Evolutionary conservation across 2,888 invertebrate species (phyloP), one percentile per base, ranked within the genome.

Genomic region (Scaptomyza flava): DNA sequence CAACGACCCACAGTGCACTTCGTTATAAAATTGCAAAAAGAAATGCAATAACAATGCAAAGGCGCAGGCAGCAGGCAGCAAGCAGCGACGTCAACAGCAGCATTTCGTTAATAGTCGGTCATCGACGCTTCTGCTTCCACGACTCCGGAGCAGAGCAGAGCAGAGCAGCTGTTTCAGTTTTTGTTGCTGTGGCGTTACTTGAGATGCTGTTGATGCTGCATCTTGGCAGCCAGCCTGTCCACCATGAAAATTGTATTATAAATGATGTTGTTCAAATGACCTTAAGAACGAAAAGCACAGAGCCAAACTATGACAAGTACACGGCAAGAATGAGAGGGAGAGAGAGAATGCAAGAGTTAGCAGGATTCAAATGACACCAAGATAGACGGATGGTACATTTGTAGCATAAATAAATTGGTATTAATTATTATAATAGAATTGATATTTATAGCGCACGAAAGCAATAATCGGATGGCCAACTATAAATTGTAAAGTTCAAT

Each of bases 181-280:
- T 27, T 27, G 27, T 47, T 27, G 17, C 27, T 8, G 14, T 38
- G 36, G 8, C 51, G 64, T 58, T 41, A 17, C 52, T 63, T 63
- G 59, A 70, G 66, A 75, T 71, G 70, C 61, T 41, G 41, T 17
- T 41, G 20, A 14, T 12, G 36, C 36, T 41, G 9, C 50, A 54
- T 50, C 30, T 23, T 23, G 23, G 23, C 23, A 60, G 59, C 66
- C 67, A 70, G 41, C 47, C 62, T 60, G 63, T 71, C 65, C 71
- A 47, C 45, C 65, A 66, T 56, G 50, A 67, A 84, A 79, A 78
- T 74, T 73, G 23, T 65, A 71, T 72, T 72, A 83, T 79, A 81
- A 82, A 81, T 84, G 75, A 79, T 77, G 68, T 65, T 77, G 65
- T 38, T 52, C 57, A 70, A 84, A 70, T 73, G 64, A 58, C 65